Evolutionary conservation across 2,888 invertebrate species (phyloP), one percentile per base, ranked within the genome.

Genomic region (Nomada flava): DNA sequence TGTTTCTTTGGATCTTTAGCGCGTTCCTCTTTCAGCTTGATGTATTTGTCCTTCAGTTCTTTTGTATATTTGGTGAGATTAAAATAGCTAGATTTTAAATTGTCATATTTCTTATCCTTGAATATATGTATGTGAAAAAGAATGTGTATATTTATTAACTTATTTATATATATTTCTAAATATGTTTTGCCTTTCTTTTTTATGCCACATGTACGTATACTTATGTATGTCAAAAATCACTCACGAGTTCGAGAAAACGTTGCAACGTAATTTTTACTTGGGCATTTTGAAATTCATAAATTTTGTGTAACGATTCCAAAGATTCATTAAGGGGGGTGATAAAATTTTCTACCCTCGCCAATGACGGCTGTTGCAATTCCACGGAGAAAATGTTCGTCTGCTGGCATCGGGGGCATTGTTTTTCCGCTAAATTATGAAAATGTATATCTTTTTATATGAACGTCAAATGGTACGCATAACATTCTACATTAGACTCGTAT

Each of bases 51-150:
- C 5, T 18, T 62, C 3, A 76, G 11, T 5, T n/a, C 1, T 18
- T 83, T 85, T 15, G 50, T 15, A 20, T 59, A 50, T 20, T 64
- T 79, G 0, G 3, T 44, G 0, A 53, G 2, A 5, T 60, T 59
- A 10, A 59, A 78, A 15, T 76, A 87, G 0, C 70, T 70, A 2
- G 47, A 52, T 11, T 89, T 88, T 20, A 85, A 11, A 1, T 55
- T 29, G 9, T 87, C 79, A 11, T 89, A 88, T 7, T 88, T 88
- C n/a, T 74, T 79, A n/a, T 89, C 89, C 88, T 88, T 77, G 7
- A 72, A 84, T 69, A 18, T 52, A 29, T 11, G 0, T 0, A 59
- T 1, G 9, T 50, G 15, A 47, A 11, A 47, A 47, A 47, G 15
- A 47, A 47, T 47, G 2, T 3, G 47, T 15, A 47, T 47, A 47